Base-by-base conservation (phyloP, 2,888 invertebrate species). In the Microplitis manilae region DNA sequence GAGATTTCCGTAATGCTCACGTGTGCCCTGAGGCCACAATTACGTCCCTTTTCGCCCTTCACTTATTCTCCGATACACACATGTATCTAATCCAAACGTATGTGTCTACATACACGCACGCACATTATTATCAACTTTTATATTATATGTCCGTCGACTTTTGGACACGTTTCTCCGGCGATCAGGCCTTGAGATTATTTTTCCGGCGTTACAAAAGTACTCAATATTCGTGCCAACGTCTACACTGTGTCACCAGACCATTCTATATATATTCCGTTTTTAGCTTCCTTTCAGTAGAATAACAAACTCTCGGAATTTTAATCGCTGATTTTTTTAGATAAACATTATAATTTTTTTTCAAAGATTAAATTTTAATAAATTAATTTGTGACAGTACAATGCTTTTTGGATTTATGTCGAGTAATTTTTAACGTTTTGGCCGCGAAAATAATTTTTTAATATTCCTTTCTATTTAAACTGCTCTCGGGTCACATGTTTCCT, bases 1-100 rank as follows among this genome's bases (percentile, higher is more conserved):
- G 83, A 84, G 84, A 84, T 86, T 85, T 84, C 79, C 79, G 77
- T 81, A 68, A 70, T 67, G 50, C 39, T 5, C 40, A 67, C 75
- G 68, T 73, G 77, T 79, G 75, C 39, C 78, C 74, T 76, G 70
- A 76, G 77, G 79, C 77, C 72, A 73, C 80, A 74, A 78, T 79
- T 74, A 77, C 77, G 76, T 77, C 77, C 79, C 79, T 80, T 59
- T 41, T 64, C 65, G 40, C 50, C 20, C 15, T 30, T 6, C 39
- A 20, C n/a, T 50, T 17, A 13, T 40, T 73, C 30, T 59, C 40
- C 15, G 59, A 5, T 50, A 41, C n/a, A 70, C n/a, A 70, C 70
- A 30, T 39, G 4, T 61, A 61, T 61, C 62, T 61, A 13, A 50
- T 13, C 13, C 8, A 50, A 9, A 50, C 2, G 9, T 50, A 50